Percentiles rank a stretch among this genome's conserved stretches.
Evolutionary conservation across 2,888 invertebrate species (phyloP).

Genomic region (Stenichneumon culpator): DNA sequence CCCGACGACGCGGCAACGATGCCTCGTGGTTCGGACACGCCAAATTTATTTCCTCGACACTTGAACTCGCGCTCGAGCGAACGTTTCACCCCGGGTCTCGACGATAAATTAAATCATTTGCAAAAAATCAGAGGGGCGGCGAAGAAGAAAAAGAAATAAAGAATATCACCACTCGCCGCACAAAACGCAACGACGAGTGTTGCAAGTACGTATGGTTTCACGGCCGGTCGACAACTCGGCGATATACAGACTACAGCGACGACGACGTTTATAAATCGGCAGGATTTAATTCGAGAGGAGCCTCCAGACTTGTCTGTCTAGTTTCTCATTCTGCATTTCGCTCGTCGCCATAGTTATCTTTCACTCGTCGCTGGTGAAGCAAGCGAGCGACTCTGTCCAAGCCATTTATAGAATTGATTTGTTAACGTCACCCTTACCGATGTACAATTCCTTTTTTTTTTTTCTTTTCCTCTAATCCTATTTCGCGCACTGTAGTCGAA

Average conservation of each 20-base stretch:
- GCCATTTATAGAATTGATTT: constrained; percentile 66
- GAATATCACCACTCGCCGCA: neutral
- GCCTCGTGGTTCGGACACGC: constrained; percentile 73
- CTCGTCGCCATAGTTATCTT: constrained; percentile 40
- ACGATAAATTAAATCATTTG: constrained; percentile 75
- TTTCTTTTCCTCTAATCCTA: constrained; percentile 8
- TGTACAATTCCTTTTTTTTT: neutral
- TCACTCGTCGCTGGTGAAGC: constrained; percentile 22
- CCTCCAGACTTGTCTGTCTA: constrained; percentile 41
- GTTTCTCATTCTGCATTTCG: constrained; percentile 32
- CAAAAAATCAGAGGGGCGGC: constrained; percentile 50
- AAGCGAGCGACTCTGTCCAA: constrained; percentile 36
- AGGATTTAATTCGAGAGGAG: constrained; percentile 42
- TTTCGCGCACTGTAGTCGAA: neutral
- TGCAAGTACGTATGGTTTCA: constrained; percentile 18
- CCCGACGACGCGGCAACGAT: constrained; percentile 61
- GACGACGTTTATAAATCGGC: constrained; percentile 63
- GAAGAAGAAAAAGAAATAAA: constrained; percentile 28
- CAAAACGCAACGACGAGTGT: constrained; percentile 22
- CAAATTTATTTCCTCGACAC: constrained; percentile 78
- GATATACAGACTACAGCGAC: constrained; percentile 21
- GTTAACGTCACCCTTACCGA: constrained; percentile 53
- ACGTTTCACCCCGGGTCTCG: constrained; percentile 65
- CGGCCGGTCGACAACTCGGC: constrained; percentile 20
- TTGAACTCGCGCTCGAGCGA: constrained; percentile 66